Evolutionary conservation across 2,888 invertebrate species (phyloP).

Genomic region (Hypolimnas misippus): DNA sequence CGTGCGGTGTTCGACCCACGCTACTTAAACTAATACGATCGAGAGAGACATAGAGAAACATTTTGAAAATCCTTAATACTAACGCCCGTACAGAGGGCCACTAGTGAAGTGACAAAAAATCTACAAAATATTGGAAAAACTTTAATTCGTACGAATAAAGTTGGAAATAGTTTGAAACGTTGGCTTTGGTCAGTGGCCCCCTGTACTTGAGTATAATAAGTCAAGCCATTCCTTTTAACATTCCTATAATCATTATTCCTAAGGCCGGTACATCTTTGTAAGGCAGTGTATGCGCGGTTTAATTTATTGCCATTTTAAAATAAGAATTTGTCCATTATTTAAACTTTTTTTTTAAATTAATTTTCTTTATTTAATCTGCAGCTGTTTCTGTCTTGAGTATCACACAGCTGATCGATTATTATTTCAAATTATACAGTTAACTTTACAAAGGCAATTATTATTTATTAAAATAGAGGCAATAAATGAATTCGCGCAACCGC

Average conservation of each 20-base stretch:
- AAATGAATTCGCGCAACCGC: slow-evolving; percentile 20
- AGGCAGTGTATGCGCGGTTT: slow-evolving; percentile 24
- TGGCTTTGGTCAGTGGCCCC: slow-evolving; percentile 47
- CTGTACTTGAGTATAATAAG: slow-evolving; percentile 69
- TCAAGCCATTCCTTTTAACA: slow-evolving; percentile 71
- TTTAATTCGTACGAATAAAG: slow-evolving; percentile 11
- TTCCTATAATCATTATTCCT: slow-evolving; percentile 71
- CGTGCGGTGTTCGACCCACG: slow-evolving; percentile 44
- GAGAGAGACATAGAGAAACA: slow-evolving; percentile 78
- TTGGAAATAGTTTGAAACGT: slow-evolving; percentile 16
- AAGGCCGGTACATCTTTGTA: slow-evolving; percentile 77
- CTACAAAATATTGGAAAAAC: slow-evolving; percentile 20
- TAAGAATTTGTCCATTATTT: not conserved
- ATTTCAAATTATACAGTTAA: not conserved
- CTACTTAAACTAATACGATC: slow-evolving; percentile 74
- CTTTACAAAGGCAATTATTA: not conserved
- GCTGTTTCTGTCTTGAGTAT: not conserved
- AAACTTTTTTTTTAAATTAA: not conserved
- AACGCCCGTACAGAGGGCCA: slow-evolving; percentile 41
- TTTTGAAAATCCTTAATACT: slow-evolving; percentile 72
- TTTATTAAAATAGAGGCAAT: slow-evolving; percentile 1
- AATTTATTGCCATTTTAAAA: slow-evolving; percentile 42
- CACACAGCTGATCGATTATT: not conserved
- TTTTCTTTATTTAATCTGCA: not conserved
- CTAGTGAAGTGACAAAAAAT: slow-evolving; percentile 16